These are phyloP conservation scores for Cheilosia scutellata DNA, from an alignment of 2,888 invertebrate species.

Conservation along the genomic window DNA sequence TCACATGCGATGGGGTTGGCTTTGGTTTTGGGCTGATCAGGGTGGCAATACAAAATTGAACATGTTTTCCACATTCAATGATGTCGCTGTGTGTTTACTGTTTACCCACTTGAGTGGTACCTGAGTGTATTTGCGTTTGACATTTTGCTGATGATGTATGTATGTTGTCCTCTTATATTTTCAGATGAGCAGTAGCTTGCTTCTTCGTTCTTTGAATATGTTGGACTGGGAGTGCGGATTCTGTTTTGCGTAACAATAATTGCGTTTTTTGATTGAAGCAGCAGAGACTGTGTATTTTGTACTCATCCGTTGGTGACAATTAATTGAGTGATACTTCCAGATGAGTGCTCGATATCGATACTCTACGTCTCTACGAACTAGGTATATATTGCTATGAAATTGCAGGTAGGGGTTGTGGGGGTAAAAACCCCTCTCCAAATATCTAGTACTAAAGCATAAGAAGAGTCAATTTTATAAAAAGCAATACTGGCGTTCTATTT, in stretches of 20 bases:
- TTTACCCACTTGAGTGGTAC: slow-evolving; percentile 69
- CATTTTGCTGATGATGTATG: slow-evolving; percentile 70
- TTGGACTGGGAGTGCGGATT: background rate
- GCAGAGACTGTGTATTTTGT: background rate
- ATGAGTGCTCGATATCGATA: no score
- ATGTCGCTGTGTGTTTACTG: slow-evolving; percentile 65
- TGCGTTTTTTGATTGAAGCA: background rate
- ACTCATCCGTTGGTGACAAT: background rate
- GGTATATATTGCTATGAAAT: no score
- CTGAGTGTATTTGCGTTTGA: slow-evolving; percentile 73
- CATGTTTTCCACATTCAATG: slow-evolving; percentile 69
- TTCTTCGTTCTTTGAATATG: background rate
- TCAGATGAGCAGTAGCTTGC: slow-evolving; percentile 3
- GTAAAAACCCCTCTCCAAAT: no score
- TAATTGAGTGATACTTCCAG: no score
- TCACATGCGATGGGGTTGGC: background rate
- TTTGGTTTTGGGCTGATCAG: background rate
- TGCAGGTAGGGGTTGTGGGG: no score
- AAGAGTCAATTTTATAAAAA: no score
- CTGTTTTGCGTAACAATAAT: slow-evolving; percentile 1
- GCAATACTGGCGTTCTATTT: no score
- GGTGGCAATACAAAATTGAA: slow-evolving; percentile 46
- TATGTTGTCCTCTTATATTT: slow-evolving; percentile 55
- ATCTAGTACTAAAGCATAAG: no score
- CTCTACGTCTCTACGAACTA: no score